Base-by-base conservation (phyloP, 2,113 vertebrate genomes). In the Eurypyga helias region DNA sequence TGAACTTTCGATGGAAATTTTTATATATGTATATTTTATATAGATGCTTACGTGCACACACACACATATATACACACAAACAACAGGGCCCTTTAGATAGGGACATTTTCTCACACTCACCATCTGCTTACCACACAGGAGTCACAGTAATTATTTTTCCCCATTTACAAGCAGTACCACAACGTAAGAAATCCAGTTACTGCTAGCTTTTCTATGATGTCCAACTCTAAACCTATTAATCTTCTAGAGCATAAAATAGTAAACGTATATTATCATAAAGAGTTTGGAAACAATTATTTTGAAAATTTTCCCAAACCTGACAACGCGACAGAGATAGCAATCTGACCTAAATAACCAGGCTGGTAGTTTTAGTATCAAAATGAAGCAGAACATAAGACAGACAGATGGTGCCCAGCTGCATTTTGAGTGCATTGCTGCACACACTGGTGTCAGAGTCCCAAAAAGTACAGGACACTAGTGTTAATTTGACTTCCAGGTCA, bases 391-490 rank as follows among this genome's bases (percentile, higher is more conserved):
- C 7, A 2, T 17, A 87, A 62, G 49, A 81, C 67, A 73, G n/a
- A 34, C 88, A 93, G 82, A 29, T 54, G 55, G 51, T 45, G 48
- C 19, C 51, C 82, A 62, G 85, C 52, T 87, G 85, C 93, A 66
- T 67, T 95, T 79, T 87, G 31, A 92, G 58, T 82, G 46, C 8
- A 5, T 20, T 91, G 20, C 20, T 31, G 21, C 55, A 78, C 24
- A 15, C 20, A 19, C 14, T 51, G 43, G 24, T 61, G 51, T 78
- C 31, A 81, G 79, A 69, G 11, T n/a, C 18, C 11, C 43, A 46
- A 6, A 57, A 13, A 26, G 9, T 8, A 58, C 16, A 58, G 21
- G 26, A 52, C 33, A 54, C 0, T 0, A 0, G 20, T 46, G 24
- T 13, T 87, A 45, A 75, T 87, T 65, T 75, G 36, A 34, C 6